Conservation (phyloP, 2,797 vertebrate species). For the Eulemur mongoz region DNA sequence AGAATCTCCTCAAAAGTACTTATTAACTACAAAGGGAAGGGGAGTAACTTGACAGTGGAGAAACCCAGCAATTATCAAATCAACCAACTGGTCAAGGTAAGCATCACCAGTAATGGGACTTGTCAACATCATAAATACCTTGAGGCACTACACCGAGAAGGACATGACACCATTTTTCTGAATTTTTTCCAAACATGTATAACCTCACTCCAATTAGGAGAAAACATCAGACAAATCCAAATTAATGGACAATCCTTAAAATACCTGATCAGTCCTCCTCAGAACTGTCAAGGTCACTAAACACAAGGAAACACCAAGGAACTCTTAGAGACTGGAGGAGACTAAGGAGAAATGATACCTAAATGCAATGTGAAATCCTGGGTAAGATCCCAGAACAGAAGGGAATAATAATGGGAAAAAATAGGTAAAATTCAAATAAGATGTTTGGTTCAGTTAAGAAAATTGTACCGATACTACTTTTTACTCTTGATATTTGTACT, state of each 20-base stretch:
- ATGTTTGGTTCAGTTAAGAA: neutral
- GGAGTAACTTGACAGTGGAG: neutral
- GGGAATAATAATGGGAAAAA: accelerated
- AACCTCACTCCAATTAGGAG: neutral
- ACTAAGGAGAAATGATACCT: neutral
- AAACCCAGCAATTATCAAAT: neutral
- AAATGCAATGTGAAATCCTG: neutral
- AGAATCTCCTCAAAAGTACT: neutral
- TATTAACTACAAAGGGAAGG: neutral
- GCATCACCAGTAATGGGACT: neutral
- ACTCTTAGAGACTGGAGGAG: neutral
- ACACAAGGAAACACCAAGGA: neutral
- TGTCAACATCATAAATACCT: accelerated
- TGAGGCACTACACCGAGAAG: neutral
- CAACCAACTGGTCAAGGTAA: neutral
- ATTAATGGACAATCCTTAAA: neutral
- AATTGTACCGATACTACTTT: neutral
- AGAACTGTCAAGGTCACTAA: neutral
- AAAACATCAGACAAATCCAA: neutral
- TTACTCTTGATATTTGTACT: neutral
- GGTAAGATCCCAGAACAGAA: neutral
- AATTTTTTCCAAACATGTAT: neutral
- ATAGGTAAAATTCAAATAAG: neutral
- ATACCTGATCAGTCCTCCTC: neutral
- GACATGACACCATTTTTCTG: neutral